Base-by-base conservation (phyloP, 2,888 invertebrate species). In the Dendrolimus pini region DNA sequence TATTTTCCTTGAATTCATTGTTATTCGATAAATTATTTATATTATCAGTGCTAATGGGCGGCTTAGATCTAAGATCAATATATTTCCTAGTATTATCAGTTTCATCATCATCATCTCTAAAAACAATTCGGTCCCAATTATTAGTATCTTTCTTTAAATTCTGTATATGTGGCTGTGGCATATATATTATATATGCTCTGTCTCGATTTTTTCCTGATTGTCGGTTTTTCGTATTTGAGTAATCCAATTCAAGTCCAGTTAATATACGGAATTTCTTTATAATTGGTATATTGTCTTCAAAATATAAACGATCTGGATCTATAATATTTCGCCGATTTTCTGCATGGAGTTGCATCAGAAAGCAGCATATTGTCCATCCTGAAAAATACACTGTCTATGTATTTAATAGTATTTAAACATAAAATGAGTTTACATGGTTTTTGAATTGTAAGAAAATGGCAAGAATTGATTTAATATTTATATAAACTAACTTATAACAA, bases 301-400 rank as follows among this genome's bases (percentile, higher is more conserved):
- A 64, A 18, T 59, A 61, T 54, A 65, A 59, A n/a, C 41, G 13
- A 8, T 60, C 63, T 9, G 58, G 58, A 41, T 58, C 55, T 9
- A 58, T 9, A 13, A 56, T 52, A 13, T 57, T 58, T 13, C 9
- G 47, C 9, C 55, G 57, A 41, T 58, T 54, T 55, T 58, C 58
- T 41, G 52, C 14, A 42, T 42, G 14, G 7, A 54, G 8, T 54
- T 54, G 18, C 8, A 54, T 2, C 47, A 9, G 12, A 47, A 47
- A 10, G 47, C 47, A 47, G 9, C 47, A 47, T 10, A 12, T 10
- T 47, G 12, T 47, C 47, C 9, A 47, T 10, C 54, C 54, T 54
- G 12, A 54, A 54, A 54, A 41, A 54, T 41, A 41, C n/a, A 41
- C 30, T 30, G 6, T 30, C 3, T 30, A 30, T 30, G 30, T 30